Conservation (phyloP, 2,797 vertebrate species). For the Pagetopsis macropterus region DNA sequence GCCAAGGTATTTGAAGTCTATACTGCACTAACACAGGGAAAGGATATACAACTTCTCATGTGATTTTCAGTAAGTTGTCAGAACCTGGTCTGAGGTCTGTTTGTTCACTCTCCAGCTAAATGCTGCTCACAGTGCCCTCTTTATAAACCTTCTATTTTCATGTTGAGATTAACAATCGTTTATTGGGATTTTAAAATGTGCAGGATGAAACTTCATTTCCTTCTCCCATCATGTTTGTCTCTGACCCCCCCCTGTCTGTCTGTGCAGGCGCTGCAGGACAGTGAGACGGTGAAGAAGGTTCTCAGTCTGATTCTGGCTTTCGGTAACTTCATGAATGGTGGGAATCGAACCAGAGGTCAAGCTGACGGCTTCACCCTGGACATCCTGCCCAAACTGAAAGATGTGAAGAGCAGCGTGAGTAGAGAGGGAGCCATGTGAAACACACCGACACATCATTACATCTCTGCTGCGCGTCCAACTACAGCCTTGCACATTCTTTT, state of each 20-base stretch:
- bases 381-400: slow-evolving; percentile 97
- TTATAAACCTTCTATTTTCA: background rate
- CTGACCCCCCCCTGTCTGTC: background rate
- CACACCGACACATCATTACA: too few relatives aligned
- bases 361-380: slow-evolving; percentile 95
- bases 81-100: too few relatives aligned
- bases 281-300: slow-evolving; percentile 88
- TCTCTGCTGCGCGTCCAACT: background rate
- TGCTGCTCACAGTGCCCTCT: too few relatives aligned
- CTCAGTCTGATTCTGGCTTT: slow-evolving; percentile 94
- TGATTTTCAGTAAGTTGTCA: too few relatives aligned
- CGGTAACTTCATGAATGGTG: slow-evolving; percentile 98
- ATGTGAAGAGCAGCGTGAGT: slow-evolving; percentile 98
- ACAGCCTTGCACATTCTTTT: background rate
- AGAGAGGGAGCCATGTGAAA: slow-evolving; percentile 3
- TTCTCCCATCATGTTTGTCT: background rate
- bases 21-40: too few relatives aligned
- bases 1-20: too few relatives aligned
- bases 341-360: slow-evolving; percentile 94
- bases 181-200: background rate
- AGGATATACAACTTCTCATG: too few relatives aligned
- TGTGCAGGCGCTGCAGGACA: slow-evolving; percentile 86
- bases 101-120: too few relatives aligned
- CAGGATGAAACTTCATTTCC: background rate
- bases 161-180: background rate